Evolutionary conservation across 2,113 vertebrate genomes (phyloP), one percentile per base, ranked within the genome.

Genomic region (Panthera tigris): DNA sequence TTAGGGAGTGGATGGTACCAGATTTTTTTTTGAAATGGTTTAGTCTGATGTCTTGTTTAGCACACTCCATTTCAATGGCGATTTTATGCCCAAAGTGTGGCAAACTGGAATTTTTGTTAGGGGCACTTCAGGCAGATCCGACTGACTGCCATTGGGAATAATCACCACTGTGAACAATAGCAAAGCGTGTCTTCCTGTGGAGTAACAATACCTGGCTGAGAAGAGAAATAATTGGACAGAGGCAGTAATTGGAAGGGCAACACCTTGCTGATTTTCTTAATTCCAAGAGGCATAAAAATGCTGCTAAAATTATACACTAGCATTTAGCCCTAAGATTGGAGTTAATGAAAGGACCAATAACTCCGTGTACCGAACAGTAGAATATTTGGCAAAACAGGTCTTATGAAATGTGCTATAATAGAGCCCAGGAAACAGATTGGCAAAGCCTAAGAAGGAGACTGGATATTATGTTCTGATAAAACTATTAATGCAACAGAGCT

Each of bases 21-120:
- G 45, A n/a, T 92, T 63, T 33, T 55, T 55, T 50, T 95, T 89
- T 84, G 73, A 92, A 94, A 89, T 57, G 78, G 79, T 57, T 96
- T 80, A 45, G 86, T 65, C 52, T 80, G 89, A 88, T 25, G 63
- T 94, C 85, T 87, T 91, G 76, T 82, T 91, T 81, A 81, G 83
- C 73, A 31, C 0, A 31, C 7, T 97, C 29, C 48, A 69, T 95
- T 96, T 89, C 95, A 95, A 84, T 39, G 61, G 61, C 31, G 79
- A 14, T 91, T 97, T 93, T 86, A 80, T 79, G 89, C 50, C 88
- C 23, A 12, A 93, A 82, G 39, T 74, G 33, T 91, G 73, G 48
- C 76, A 73, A 94, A 89, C 65, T 74, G 63, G 79, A 33, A 29
- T 87, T 96, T 84, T 83, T 19, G 16, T 93, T 65, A 66, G 86